Base-by-base conservation (phyloP, 1,140 invertebrate genomes). In the Aricia agestis region DNA sequence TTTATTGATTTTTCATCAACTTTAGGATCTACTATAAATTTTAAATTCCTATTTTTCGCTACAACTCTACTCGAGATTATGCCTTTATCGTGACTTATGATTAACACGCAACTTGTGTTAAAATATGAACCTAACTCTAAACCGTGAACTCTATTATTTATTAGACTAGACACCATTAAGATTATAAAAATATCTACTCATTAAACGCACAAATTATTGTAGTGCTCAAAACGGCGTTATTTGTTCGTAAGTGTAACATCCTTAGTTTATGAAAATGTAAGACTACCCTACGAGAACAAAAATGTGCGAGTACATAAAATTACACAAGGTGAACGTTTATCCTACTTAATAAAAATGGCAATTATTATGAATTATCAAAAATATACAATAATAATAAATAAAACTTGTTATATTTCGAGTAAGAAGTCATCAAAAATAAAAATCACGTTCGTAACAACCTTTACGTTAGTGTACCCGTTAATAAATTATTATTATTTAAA, bases 331-430 rank as follows among this genome's bases (percentile, higher is more conserved):
- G 45, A 5, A 52, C 13, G 45, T 13, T 52, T 52, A 52, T 52
- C 45, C 11, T 52, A 52, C 13, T 52, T 52, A 63, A 18, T 9
- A 63, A 19, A 63, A 63, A 63, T 63, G 59, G 59, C 59, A 63
- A 63, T 63, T 63, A 63, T 6, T 63, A 63, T 6, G 18, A 63
- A 63, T 63, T 19, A 63, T 63, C 5, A 63, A 63, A 31, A 63
- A 19, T 63, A 63, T 31, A 63, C 19, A 11, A 63, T 25, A 19
- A 19, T 10, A 63, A 63, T 63, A 63, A 63, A 63, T 19, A 63
- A 63, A 63, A 17, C 19, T 15, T 11, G 18, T 63, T 63, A 11
- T 19, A 63, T 25, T 63, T 63, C 59, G 18, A 63, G n/a, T 15
- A 15, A 63, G 17, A 63, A 63, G 10, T 19, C 19, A 19, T 19